Base-by-base conservation (phyloP, 2,113 vertebrate species). In the Odontophorus gujanensis region DNA sequence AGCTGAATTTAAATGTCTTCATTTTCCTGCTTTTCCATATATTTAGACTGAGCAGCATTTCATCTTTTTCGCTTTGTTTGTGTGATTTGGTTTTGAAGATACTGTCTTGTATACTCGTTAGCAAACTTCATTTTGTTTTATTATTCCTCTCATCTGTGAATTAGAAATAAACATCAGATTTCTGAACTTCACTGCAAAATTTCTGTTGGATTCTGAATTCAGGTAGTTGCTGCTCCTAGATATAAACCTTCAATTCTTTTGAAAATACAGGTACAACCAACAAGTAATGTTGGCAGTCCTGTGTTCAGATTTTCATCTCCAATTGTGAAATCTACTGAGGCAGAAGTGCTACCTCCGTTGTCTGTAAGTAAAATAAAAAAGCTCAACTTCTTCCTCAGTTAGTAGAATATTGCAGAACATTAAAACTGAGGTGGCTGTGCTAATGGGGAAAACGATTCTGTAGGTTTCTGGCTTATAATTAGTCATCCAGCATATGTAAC, bases 281-380 rank as follows among this genome's bases (percentile, higher is more conserved):
- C 89, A n/a, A 96, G 95, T 91, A 97, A 55, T 77, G 66, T 91
- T 89, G 97, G 97, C 73, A 98, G 97, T 95, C 97, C 97, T 51
- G 96, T 98, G 16, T 99, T 99, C 95, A 99, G 98, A 76, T 99
- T 99, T 97, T 99, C 99, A 94, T 99, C 99, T 96, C 99, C 99
- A 47, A 99, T 99, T 96, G 98, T 99, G 96, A 99, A 99, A 96
- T 99, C 99, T 83, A 99, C 99, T 68, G 98, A 99, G 97, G 97
- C 98, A 77, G 98, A 98, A 95, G 98, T 98, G 67, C 97, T 98
- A 93, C 97, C 98, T 96, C 98, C 99, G 1, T 97, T 98, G 43
- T 98, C 98, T 96, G 99, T 99, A 98, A 98, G 99, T 99, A 96
- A 73, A 76, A 81, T 53, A 58, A 66, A 24, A 28, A 50, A 74